Evolutionary conservation across 2,888 invertebrate genomes (phyloP).

Genomic region (Sericinus montela): DNA sequence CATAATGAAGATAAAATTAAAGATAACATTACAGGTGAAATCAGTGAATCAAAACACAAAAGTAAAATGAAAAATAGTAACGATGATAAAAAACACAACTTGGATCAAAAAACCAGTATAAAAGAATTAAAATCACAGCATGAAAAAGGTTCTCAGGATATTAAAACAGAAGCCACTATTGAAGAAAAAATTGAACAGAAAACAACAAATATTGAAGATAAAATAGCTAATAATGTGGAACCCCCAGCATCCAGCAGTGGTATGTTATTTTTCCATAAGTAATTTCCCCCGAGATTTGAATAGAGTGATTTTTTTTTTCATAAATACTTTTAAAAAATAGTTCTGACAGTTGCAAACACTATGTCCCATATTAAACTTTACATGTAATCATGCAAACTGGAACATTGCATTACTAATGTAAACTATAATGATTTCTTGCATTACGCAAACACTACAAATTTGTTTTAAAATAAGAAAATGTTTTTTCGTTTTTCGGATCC

Average conservation of each 20-base stretch:
- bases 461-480: no score
- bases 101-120: neutral
- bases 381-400: no score
- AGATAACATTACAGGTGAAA: slow-evolving; percentile 19
- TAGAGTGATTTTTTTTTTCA: no score
- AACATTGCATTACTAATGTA: no score
- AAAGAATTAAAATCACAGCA: slow-evolving; percentile 15
- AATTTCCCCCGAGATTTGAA: no score
- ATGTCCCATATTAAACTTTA: no score
- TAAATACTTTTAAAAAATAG: no score
- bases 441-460: no score
- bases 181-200: neutral
- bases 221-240: neutral
- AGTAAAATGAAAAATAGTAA: slow-evolving; percentile 11
- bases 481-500: no score
- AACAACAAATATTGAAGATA: neutral
- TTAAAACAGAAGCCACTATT: neutral
- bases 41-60: slow-evolving; percentile 15
- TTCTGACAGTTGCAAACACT: no score
- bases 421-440: no score
- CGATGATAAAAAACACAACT: neutral
- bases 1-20: slow-evolving; percentile 27
- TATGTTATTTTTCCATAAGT: neutral
- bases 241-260: neutral
- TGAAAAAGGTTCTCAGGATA: neutral